Percentiles rank a stretch among this genome's conserved stretches.
phyloP scores from a whole-genome alignment of 2,888 invertebrate genomes.

The Periphyllus acericola region DNA sequence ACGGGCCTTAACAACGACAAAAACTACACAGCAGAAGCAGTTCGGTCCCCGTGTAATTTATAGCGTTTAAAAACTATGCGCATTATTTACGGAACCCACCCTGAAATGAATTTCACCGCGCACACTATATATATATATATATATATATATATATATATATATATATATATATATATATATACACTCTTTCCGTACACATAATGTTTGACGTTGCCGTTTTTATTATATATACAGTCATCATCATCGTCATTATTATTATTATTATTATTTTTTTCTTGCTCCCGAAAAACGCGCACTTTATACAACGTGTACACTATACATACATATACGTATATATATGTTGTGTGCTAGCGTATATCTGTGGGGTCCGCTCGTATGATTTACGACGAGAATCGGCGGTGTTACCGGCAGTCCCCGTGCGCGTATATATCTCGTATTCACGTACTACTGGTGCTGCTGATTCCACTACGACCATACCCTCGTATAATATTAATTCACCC shows the following conservation, averaged over 20 bases:
- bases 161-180: neutral
- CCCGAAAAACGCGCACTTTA: neutral
- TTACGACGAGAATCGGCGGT: neutral
- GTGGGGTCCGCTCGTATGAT: neutral
- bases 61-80: constrained; percentile 61
- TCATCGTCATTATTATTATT: constrained; percentile 26
- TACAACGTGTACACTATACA: neutral
- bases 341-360: neutral
- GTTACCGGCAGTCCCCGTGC: neutral
- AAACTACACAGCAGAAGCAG: constrained; percentile 8
- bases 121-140: neutral
- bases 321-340: neutral
- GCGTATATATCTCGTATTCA: neutral
- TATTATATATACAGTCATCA: constrained; percentile 36
- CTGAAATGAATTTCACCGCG: constrained; percentile 37
- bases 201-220: constrained; percentile 16
- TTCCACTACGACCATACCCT: neutral
- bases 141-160: neutral
- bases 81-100: constrained; percentile 53
- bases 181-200: neutral
- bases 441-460: neutral
- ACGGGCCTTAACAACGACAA: constrained; percentile 39
- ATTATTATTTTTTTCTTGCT: constrained; percentile 16
- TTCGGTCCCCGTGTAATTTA: constrained; percentile 57
- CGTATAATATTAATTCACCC: neutral